Conservation (phyloP, 2,113 vertebrate species). For the Melanostigma gelatinosum region DNA sequence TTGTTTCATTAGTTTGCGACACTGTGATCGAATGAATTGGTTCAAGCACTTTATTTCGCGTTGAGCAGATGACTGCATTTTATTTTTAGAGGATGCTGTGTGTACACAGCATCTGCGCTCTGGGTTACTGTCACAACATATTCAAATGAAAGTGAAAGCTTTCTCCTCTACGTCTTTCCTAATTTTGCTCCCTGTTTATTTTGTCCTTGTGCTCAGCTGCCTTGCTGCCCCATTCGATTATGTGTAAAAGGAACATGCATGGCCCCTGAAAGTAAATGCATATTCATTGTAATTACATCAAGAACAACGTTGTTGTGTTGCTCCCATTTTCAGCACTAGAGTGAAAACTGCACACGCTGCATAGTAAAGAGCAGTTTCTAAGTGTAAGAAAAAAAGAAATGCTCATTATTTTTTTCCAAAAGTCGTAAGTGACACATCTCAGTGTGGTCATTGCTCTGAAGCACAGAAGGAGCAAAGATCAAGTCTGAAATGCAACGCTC, state of each 20-base stretch:
- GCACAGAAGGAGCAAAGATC: conserved; percentile 10
- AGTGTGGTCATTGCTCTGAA: conserved; percentile 7
- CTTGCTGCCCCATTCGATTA: conserved; percentile 50
- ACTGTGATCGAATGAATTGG: neutral
- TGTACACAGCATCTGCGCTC: conserved; percentile 17
- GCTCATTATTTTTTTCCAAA: conserved; percentile 15
- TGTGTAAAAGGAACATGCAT: conserved; percentile 27
- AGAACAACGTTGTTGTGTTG: conserved; percentile 7
- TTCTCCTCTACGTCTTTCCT: conserved; percentile 41
- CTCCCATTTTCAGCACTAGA: conserved; percentile 9
- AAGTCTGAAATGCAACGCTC: conserved; percentile 14
- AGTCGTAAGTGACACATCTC: conserved; percentile 20
- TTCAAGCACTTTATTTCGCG: neutral
- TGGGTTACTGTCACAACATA: conserved; percentile 40
- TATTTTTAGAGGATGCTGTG: conserved; percentile 21
- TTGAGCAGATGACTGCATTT: conserved; percentile 2
- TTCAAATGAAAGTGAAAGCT: conserved; percentile 51
- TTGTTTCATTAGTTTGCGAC: neutral
- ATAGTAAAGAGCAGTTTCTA: neutral
- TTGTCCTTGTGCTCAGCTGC: conserved; percentile 42
- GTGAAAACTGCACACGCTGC: neutral
- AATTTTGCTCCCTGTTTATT: conserved; percentile 53
- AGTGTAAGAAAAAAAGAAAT: conserved; percentile 9
- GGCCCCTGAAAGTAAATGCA: conserved; percentile 53
- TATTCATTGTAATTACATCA: conserved; percentile 55